These are phyloP conservation scores for Halocaridina rubra DNA, from an alignment of 2,888 invertebrate genomes.

Conservation along the genomic window DNA sequence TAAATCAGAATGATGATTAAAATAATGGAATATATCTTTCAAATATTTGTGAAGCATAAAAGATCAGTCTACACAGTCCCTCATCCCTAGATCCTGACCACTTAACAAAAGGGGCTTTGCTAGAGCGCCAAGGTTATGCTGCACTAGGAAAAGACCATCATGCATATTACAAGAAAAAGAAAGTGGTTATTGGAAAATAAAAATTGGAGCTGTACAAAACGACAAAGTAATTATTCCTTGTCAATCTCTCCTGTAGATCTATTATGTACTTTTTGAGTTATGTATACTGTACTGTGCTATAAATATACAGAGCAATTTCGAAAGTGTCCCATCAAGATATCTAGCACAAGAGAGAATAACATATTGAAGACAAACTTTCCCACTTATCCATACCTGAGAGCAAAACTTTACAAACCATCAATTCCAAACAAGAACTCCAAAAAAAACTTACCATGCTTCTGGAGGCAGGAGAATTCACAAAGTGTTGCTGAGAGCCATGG, in stretches of 20 bases:
- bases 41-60: constrained; percentile 23
- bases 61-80: constrained; percentile 11
- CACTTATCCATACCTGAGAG: neutral
- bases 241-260: neutral
- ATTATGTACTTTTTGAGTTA: neutral
- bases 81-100: neutral
- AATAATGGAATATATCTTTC: no score
- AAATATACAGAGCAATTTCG: neutral
- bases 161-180: constrained; percentile 14
- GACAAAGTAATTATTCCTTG: neutral
- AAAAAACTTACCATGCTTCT: constrained; percentile 55
- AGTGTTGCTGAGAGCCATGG: constrained; percentile 59
- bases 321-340: no score
- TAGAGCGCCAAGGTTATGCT: neutral
- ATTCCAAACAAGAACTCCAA: neutral
- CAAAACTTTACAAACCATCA: neutral
- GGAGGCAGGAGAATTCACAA: constrained; percentile 46
- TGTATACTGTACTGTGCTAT: neutral
- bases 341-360: constrained; percentile 33
- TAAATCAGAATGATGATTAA: no score
- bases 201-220: constrained; percentile 11
- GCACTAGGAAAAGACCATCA: constrained; percentile 32
- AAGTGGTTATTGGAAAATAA: neutral
- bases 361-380: neutral
- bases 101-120: neutral